phyloP scores from a whole-genome alignment of 2,797 vertebrate species.

The Xenopus petersii region DNA sequence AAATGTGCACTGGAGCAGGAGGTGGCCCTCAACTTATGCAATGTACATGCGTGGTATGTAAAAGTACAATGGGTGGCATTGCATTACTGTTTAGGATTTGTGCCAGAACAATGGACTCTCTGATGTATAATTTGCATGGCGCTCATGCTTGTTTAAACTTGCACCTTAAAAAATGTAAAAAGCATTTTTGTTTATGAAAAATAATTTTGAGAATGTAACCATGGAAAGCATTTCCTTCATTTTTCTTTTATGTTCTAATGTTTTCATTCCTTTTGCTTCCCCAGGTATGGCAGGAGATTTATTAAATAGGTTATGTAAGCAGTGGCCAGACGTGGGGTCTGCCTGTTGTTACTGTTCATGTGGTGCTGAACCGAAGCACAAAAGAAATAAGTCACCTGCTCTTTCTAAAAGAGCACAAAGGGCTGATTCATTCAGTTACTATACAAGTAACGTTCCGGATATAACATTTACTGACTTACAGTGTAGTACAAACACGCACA shows the following conservation, averaged over 20 bases:
- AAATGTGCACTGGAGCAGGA: too few species aligned
- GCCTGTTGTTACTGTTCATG: constrained; percentile 1
- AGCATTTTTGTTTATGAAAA: too few species aligned
- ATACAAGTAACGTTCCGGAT: constrained; percentile 12
- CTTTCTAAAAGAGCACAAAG: constrained; percentile 10
- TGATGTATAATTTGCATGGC: background rate
- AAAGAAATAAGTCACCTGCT: constrained; percentile 26
- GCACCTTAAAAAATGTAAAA: constrained; percentile 5
- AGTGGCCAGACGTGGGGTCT: constrained; percentile 15
- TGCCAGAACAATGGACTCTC: background rate
- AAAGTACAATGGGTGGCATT: background rate
- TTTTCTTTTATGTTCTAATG: too few species aligned
- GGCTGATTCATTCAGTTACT: constrained; percentile 11
- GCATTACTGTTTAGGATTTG: background rate
- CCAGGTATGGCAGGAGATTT: background rate
- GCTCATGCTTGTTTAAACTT: constrained; percentile 1
- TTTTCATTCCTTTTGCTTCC: background rate
- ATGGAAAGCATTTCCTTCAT: too few species aligned
- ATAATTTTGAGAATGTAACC: too few species aligned
- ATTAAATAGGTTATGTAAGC: constrained; percentile 15
- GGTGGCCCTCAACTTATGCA: too few species aligned
- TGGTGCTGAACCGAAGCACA: background rate
- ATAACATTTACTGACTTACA: background rate
- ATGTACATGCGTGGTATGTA: too few species aligned
- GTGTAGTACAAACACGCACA: background rate